Base-by-base conservation (phyloP, 2,888 invertebrate genomes). In the Tetramorium bicarinatum region DNA sequence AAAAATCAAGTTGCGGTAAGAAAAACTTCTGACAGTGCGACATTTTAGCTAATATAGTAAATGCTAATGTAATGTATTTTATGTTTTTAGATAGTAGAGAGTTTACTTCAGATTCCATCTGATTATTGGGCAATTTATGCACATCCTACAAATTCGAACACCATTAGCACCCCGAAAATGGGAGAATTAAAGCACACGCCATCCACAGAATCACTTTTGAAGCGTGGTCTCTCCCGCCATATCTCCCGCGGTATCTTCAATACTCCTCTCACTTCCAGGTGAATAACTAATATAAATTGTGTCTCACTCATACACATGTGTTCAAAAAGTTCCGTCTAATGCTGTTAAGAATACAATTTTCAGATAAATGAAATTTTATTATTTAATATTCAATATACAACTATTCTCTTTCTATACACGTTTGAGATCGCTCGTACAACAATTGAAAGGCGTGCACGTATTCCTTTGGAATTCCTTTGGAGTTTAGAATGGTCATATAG, bases 121-220 rank as follows among this genome's bases (percentile, higher is more conserved):
- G 97, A 97, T 92, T 98, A 97, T 95, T 98, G 98, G 98, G 95
- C 96, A 62, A 96, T 96, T 92, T 97, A 97, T 95, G 96, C 97
- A 44, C 96, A 96, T 87, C 95, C 96, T 2, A 94, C 94, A 62
- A 91, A 91, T 49, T 72, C 92, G 47, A 92, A 91, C 69, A 89
- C 82, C 15, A 89, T 93, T 61, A 92, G 92, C 18, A 94, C 93
- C 7, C 95, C 94, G 34, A 94, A 92, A 90, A 90, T 89, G 13
- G 91, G 92, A 7, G 92, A 93, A 88, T 82, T 95, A 41, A 93
- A 92, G 85, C 94, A 95, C 67, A 95, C 95, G 2, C 94, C 94
- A 34, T 95, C 95, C 11, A 94, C 94, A 2, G 95, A 95, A 84
- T 95, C 95, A 11, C 89, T 95, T 61, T 89, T 95, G n/a, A 95